Evolutionary conservation across 2,888 invertebrate species (phyloP).

Genomic region (Eudemis profundana): DNA sequence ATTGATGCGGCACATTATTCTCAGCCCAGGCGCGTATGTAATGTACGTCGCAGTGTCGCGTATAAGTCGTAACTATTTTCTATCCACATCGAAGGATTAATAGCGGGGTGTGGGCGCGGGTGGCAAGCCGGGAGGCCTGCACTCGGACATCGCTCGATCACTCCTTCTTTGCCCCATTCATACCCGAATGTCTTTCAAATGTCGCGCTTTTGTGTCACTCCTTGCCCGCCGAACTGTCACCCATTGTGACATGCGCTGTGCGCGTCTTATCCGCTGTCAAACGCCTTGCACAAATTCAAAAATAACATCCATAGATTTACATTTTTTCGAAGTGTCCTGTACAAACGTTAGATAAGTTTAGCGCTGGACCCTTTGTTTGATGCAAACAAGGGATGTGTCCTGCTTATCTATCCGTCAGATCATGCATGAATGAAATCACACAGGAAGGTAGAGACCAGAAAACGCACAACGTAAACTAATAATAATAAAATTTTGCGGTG

Average conservation of each 20-base stretch:
- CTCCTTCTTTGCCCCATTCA: conserved; percentile 81
- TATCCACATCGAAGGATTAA: conserved; percentile 64
- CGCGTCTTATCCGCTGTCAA: conserved; percentile 79
- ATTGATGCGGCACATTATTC: conserved; percentile 2
- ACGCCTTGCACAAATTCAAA: conserved; percentile 85
- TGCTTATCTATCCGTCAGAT: conserved; percentile 73
- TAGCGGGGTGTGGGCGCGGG: conserved; percentile 52
- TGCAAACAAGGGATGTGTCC: conserved; percentile 80
- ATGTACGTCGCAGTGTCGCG: conserved; percentile 4
- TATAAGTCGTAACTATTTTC: conserved; percentile 27
- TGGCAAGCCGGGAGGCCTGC: conserved; percentile 44
- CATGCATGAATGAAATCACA: conserved; percentile 63
- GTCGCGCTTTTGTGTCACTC: conserved; percentile 75
- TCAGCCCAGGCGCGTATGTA: background rate
- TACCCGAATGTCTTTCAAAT: conserved; percentile 73
- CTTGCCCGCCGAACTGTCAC: conserved; percentile 76
- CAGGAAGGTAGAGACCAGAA: conserved; percentile 49
- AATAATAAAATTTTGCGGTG: conserved; percentile 47
- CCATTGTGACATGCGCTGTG: conserved; percentile 68
- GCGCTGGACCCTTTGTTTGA: conserved; percentile 77
- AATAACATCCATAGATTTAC: conserved; percentile 75
- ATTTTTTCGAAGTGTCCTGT: conserved; percentile 75
- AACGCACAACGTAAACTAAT: conserved; percentile 46
- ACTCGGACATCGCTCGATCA: conserved; percentile 75
- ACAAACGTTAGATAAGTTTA: conserved; percentile 81